phyloP scores from a whole-genome alignment of 2,888 invertebrate genomes.

The Drosophila acutilabella region DNA sequence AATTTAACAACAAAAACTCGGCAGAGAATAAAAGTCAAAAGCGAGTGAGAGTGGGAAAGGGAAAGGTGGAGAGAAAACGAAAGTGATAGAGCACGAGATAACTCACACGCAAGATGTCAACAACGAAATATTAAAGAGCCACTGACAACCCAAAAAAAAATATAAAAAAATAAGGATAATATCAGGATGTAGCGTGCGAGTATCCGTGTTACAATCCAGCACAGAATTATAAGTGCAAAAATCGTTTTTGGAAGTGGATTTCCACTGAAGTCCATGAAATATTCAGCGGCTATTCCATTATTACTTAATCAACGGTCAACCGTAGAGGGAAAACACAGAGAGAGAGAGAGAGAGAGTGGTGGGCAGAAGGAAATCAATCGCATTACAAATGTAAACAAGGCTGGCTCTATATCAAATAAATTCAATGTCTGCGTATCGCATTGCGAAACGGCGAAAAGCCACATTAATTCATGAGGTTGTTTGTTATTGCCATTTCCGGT shows the following conservation, averaged over 20 bases:
- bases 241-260: conserved; percentile 17
- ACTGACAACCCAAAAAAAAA: conserved; percentile 38
- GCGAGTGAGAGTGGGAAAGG: neutral
- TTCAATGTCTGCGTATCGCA: conserved; percentile 48
- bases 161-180: conserved; percentile 38
- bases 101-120: conserved; percentile 64
- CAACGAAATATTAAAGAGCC: conserved; percentile 68
- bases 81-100: conserved; percentile 1
- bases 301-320: conserved; percentile 25
- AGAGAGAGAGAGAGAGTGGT: neutral
- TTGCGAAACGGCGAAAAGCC: conserved; percentile 38
- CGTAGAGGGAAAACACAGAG: neutral
- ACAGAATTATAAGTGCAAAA: neutral
- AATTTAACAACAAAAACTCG: conserved; percentile 68
- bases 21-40: conserved; percentile 39
- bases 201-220: conserved; percentile 23
- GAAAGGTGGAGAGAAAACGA: neutral
- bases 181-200: conserved; percentile 17
- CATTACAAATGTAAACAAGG: conserved; percentile 33
- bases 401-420: conserved; percentile 43
- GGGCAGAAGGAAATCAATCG: conserved; percentile 27
- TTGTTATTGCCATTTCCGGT: conserved; percentile 75
- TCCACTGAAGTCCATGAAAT: conserved; percentile 30
- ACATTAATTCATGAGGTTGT: conserved; percentile 72
- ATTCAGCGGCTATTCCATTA: conserved; percentile 34